Evolutionary conservation across 2,113 vertebrate genomes (phyloP), one percentile per base, ranked within the genome.

Genomic region (Phoenicopterus ruber): DNA sequence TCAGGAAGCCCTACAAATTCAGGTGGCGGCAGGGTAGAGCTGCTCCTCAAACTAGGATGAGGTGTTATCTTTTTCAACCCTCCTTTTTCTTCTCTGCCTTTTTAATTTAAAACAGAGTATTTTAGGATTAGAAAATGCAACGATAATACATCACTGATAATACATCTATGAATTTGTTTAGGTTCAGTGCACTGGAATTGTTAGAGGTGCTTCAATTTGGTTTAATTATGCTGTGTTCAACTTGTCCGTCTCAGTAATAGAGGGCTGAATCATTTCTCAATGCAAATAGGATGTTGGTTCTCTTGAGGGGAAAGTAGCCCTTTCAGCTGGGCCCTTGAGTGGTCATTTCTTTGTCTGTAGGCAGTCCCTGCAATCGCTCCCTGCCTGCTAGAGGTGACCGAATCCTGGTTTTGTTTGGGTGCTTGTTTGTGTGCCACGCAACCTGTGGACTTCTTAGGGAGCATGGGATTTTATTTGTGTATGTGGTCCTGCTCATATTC

Each of bases 1-100:
- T 66, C 11, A 7, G 61, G 90, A 89, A 89, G 14, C 54, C 55
- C 5, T 15, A 1, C 40, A 19, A 63, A 74, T 82, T 61, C 74
- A 49, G 94, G 65, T 63, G 87, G 77, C 34, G 29, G 81, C 70
- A 86, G 81, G 32, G 76, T 38, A 71, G 91, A 93, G 93, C 94
- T 79, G 73, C 73, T 62, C 17, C 50, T 91, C 63, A 3, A 18
- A 6, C 55, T 32, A 5, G 26, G 22, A n/a, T 67, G 63, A 74
- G 69, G 16, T 67, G 42, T 9, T 82, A 7, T 2, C 31, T 73
- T 77, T 70, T 32, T 58, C 55, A 91, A 29, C 17, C 12, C 17
- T 82, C n/a, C 34, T 47, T 84, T 92, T 81, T 40, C 9, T 40
- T 26, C 7, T 70, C 24, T 54, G 16, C 7, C 50, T n/a, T 36